These are phyloP conservation scores for Hartigia nigra DNA, from an alignment of 2,888 invertebrate genomes.

Conservation along the genomic window DNA sequence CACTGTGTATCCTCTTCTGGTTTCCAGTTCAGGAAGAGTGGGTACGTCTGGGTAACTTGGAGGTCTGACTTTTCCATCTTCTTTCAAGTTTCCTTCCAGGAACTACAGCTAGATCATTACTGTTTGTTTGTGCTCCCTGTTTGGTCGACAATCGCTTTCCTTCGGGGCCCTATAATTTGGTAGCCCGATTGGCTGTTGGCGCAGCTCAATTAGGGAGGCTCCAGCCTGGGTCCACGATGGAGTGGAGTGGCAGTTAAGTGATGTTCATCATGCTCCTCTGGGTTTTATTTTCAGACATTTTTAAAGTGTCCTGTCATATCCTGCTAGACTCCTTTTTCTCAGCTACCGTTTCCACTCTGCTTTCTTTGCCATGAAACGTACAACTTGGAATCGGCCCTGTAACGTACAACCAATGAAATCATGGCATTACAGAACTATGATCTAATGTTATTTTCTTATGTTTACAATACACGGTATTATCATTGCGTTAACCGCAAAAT, in stretches of 20 bases:
- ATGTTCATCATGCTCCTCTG: slow-evolving; percentile 16
- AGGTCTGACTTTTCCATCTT: neutral
- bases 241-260: slow-evolving; percentile 26
- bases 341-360: neutral
- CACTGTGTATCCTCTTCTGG: neutral
- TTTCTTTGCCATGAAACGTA: neutral
- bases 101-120: slow-evolving; percentile 16
- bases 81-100: neutral
- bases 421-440: no score
- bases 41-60: neutral
- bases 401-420: neutral
- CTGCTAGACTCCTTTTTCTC: slow-evolving; percentile 28
- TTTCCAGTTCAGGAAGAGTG: neutral
- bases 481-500: neutral
- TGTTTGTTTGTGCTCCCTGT: slow-evolving; percentile 35
- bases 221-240: slow-evolving; percentile 14
- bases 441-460: no score
- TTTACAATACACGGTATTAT: neutral
- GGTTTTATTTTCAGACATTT: slow-evolving; percentile 38
- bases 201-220: slow-evolving; percentile 45
- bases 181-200: slow-evolving; percentile 42
- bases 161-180: slow-evolving; percentile 46
- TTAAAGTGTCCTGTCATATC: slow-evolving; percentile 54
- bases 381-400: neutral
- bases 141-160: slow-evolving; percentile 31